Conservation (phyloP, 2,113 vertebrate species). For the Laterallus jamaicensis region DNA sequence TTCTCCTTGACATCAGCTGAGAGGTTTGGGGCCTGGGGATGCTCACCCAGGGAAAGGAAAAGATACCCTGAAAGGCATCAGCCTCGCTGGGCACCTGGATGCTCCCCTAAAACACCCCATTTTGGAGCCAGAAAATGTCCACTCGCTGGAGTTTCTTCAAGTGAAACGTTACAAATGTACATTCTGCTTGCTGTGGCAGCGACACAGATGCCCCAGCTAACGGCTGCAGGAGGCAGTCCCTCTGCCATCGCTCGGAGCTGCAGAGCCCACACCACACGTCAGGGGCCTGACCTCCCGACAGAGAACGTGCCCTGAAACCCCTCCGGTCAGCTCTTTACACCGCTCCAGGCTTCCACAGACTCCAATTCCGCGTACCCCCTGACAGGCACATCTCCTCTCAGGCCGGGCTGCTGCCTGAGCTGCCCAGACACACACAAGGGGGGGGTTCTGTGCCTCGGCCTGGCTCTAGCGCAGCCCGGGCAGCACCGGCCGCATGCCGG, state of each 20-base stretch:
- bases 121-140: not conserved
- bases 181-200: not conserved
- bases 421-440: too few relatives aligned
- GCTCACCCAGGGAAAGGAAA: not conserved
- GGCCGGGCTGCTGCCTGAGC: not conserved
- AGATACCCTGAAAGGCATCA: not conserved
- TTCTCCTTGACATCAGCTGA: not conserved
- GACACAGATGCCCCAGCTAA: not conserved
- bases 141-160: not conserved
- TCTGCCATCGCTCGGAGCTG: not conserved
- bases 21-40: not conserved
- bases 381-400: too few relatives aligned
- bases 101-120: fast-evolving
- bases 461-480: fast-evolving
- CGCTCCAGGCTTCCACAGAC: not conserved
- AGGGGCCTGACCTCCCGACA: not conserved
- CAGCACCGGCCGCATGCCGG: fast-evolving
- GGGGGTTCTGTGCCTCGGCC: fast-evolving
- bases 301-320: not conserved
- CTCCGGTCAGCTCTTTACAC: not conserved
- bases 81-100: not conserved
- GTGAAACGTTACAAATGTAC: not conserved
- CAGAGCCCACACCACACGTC: not conserved
- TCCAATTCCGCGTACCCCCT: not conserved
- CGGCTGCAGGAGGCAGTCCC: not conserved